A percentile compares a stretch with the other conserved stretches of the same genome.
These are phyloP conservation scores for Mirza zaza DNA, from an alignment of 2,113 vertebrate genomes.

Conservation along the genomic window DNA sequence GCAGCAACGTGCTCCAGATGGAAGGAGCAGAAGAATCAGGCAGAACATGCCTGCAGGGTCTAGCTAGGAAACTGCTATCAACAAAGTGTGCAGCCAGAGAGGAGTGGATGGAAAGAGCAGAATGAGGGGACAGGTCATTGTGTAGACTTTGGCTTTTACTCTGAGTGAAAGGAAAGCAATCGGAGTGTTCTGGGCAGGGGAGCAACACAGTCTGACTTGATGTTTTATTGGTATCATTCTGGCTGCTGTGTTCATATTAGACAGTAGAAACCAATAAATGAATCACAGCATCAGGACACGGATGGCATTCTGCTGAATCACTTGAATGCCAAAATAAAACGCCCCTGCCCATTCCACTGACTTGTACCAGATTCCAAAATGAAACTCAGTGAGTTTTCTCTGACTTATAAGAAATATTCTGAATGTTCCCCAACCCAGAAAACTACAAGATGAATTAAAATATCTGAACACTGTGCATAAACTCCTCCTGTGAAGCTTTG, in stretches of 20 bases:
- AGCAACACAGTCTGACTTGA: neutral
- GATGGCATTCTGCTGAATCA: neutral
- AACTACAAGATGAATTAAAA: slow-evolving; percentile 12
- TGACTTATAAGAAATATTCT: neutral
- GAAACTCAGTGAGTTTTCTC: slow-evolving; percentile 1
- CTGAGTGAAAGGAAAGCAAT: neutral
- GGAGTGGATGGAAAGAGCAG: neutral
- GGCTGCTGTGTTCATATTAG: neutral
- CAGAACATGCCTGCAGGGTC: neutral
- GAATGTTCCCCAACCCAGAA: neutral
- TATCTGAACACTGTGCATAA: neutral
- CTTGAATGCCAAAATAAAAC: neutral
- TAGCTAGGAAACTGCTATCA: neutral
- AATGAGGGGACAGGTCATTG: neutral
- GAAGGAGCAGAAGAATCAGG: neutral
- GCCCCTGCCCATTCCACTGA: neutral
- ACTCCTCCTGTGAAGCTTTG: neutral
- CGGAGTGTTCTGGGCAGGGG: neutral
- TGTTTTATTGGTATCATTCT: neutral
- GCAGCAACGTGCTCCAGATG: neutral
- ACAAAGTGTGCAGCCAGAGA: neutral
- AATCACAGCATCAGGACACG: neutral
- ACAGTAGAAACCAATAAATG: neutral
- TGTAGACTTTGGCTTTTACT: neutral
- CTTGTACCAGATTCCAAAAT: neutral